Base-by-base conservation (phyloP, 2,113 vertebrate genomes). In the Lasiurus borealis region DNA sequence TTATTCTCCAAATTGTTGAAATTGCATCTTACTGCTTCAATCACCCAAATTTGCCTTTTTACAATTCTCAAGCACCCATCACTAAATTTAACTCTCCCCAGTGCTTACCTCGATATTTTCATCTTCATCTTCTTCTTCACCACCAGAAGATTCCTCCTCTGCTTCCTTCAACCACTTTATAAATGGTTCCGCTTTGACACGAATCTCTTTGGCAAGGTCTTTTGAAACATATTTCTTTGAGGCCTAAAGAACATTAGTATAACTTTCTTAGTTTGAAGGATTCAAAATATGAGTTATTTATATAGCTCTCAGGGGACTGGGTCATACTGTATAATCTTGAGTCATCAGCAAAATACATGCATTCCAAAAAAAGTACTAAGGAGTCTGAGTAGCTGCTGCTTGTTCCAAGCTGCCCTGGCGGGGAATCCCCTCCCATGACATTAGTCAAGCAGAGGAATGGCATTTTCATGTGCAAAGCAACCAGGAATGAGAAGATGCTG, bases 131-230 rank as follows among this genome's bases (percentile, higher is more conserved):
- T 99, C 99, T 8, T 99, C 99, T 59, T 99, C 99, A 59, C 99
- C 99, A 95, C 99, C 99, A 91, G 99, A 99, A 82, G 99, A 99
- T 98, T 99, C 99, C 96, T 99, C 99, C 97, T 99, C 99, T 8
- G 99, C 99, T 98, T 99, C 99, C 97, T 99, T 99, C 91, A 99
- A 98, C 99, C 99, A 99, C 95, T 99, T 99, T 97, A 99, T 99
- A 97, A 99, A 99, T 19, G 99, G 99, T 96, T 99, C 99, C 3
- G 99, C 99, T 98, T 99, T 99, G 96, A 99, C 98, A 97, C 99
- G 99, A 95, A 99, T 99, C 98, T 99, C 99, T 99, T 99, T 99
- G 98, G 99, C 99, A 97, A 99, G 99, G 29, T 99, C 99, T 98
- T 99, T 99, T 86, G 99, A 99, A 97, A 99, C 99, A 0, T 99